Conservation (phyloP, 1,140 invertebrate species). For the Euschistus heros region DNA sequence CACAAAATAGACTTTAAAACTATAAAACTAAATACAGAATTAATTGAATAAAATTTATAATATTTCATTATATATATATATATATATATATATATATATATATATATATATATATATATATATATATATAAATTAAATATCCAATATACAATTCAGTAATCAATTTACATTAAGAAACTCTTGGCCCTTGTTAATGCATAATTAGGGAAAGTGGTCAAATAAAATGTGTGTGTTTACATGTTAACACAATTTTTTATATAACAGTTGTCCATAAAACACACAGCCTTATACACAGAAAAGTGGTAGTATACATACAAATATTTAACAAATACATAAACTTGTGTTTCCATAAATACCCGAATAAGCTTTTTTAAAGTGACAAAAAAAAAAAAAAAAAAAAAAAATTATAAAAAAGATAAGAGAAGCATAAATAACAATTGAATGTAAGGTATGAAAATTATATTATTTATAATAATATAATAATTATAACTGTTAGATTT, state of each 20-base stretch:
- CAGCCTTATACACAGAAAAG: constrained; percentile 1
- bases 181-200: neutral
- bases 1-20: constrained; percentile 17
- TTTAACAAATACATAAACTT: constrained; percentile 9
- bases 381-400: neutral
- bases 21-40: constrained; percentile 17
- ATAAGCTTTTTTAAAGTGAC: neutral
- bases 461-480: constrained; percentile 4
- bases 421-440: neutral
- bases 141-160: constrained; percentile 1
- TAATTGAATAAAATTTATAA: constrained; percentile 16
- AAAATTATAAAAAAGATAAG: neutral
- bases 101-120: constrained; percentile 15
- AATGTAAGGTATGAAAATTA: neutral
- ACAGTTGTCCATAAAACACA: neutral
- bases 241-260: constrained; percentile 9
- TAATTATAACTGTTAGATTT: neutral
- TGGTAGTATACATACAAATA: constrained; percentile 2
- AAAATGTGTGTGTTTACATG: constrained; percentile 1
- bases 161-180: constrained; percentile 3
- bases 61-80: constrained; percentile 13
- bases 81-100: constrained; percentile 1
- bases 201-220: neutral
- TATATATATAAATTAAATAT: neutral
- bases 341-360: neutral